These are phyloP conservation scores for Drosophila kokeensis DNA, from an alignment of 2,888 invertebrate species.

Conservation along the genomic window DNA sequence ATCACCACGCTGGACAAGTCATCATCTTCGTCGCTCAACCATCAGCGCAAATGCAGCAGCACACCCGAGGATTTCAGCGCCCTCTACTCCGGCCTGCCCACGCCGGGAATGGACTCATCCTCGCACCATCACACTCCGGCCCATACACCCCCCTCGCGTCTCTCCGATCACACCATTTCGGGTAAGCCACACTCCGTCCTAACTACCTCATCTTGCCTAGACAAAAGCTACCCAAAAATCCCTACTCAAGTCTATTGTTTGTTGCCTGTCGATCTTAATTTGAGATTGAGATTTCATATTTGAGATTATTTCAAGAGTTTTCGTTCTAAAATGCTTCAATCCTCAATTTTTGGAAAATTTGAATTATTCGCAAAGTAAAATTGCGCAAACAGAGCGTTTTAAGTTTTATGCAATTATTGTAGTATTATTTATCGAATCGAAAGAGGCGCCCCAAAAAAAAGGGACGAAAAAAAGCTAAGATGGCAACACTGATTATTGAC, in stretches of 20 bases:
- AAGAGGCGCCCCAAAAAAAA: background rate
- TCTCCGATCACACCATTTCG: slow-evolving; percentile 87
- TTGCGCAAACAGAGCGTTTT: background rate
- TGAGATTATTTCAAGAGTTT: background rate
- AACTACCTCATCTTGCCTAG: background rate
- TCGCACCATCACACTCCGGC: slow-evolving; percentile 89
- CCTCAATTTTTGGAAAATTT: background rate
- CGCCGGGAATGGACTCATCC: slow-evolving; percentile 86
- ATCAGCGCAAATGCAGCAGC: slow-evolving; percentile 91
- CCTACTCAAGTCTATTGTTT: background rate
- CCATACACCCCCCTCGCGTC: slow-evolving; percentile 89
- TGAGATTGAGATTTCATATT: background rate
- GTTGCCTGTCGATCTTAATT: background rate
- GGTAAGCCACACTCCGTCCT: slow-evolving; percentile 84
- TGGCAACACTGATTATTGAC: background rate
- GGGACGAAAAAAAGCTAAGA: background rate
- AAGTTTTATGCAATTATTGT: background rate
- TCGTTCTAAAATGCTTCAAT: background rate
- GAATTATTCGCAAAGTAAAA: background rate
- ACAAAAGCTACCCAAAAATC: background rate
- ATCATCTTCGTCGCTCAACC: slow-evolving; percentile 83
- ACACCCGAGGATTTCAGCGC: slow-evolving; percentile 96
- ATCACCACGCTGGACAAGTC: slow-evolving; percentile 86
- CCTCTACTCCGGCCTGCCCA: slow-evolving; percentile 89
- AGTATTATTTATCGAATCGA: background rate